phyloP scores from a whole-genome alignment of 37 sponge, comb jelly and placozoan genomes.

The Tethya wilhelma region DNA sequence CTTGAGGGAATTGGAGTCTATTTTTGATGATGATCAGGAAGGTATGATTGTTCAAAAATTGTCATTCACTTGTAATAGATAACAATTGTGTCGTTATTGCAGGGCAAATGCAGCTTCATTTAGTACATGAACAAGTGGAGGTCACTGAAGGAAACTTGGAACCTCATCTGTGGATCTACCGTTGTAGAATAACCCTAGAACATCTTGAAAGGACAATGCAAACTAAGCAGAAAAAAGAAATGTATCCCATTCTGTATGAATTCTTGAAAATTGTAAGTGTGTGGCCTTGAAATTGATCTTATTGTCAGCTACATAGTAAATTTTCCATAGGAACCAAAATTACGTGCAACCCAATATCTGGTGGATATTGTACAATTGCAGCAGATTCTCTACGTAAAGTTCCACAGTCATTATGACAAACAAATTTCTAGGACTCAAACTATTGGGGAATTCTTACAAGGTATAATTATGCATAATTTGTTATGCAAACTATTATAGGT shows the following conservation, averaged over 20 bases:
- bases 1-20: slow-evolving; percentile 12
- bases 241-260: slow-evolving; percentile 41
- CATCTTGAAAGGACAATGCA: slow-evolving; percentile 32
- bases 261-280: slow-evolving; percentile 57
- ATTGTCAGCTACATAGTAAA: too few relatives aligned
- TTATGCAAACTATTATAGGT: background rate
- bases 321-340: slow-evolving; percentile 28
- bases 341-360: slow-evolving; percentile 74
- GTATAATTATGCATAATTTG: background rate
- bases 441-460: slow-evolving; percentile 34
- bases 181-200: slow-evolving; percentile 60
- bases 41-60: too few relatives aligned
- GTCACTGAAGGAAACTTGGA: background rate
- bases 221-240: background rate
- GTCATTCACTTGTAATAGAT: too few relatives aligned
- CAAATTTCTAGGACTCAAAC: slow-evolving; percentile 17
- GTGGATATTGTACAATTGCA: slow-evolving; percentile 74
- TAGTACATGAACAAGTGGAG: slow-evolving; percentile 44
- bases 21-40: slow-evolving; percentile 28
- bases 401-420: slow-evolving; percentile 25
- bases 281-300: too few relatives aligned
- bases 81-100: too few relatives aligned
- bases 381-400: slow-evolving; percentile 38
- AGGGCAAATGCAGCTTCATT: too few relatives aligned
- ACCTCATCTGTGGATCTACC: slow-evolving; percentile 68